Evolutionary conservation across 2,113 vertebrate species (phyloP).

Genomic region (Pollimyrus isidori): DNA sequence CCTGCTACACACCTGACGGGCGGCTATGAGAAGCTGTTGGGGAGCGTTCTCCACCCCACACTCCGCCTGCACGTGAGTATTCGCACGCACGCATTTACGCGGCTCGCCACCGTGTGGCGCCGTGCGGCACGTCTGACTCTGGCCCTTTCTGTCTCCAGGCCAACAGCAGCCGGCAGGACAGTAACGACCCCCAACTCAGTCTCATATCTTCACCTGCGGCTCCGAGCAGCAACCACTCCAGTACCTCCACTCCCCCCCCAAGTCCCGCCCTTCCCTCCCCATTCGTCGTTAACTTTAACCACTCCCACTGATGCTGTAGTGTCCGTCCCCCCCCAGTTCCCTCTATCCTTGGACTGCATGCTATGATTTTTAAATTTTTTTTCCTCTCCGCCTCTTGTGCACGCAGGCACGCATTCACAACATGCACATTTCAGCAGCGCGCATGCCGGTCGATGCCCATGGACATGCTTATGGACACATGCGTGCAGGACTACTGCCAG

Average conservation of each 20-base stretch:
- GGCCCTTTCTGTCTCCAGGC: slow-evolving; percentile 49
- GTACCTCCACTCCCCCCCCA: slow-evolving; percentile 62
- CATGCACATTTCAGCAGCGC: slow-evolving; percentile 29
- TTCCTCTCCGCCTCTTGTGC: slow-evolving; percentile 9
- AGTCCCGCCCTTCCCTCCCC: background rate
- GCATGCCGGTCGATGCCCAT: background rate
- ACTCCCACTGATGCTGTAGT: slow-evolving; percentile 10
- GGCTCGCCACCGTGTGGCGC: background rate
- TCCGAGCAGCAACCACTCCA: slow-evolving; percentile 70
- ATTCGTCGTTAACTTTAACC: slow-evolving; percentile 15
- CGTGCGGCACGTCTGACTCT: background rate
- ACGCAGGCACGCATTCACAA: slow-evolving; percentile 35
- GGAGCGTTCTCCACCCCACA: slow-evolving; percentile 61
- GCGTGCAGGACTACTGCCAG: background rate
- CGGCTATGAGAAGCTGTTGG: slow-evolving; percentile 69
- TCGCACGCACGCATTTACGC: background rate
- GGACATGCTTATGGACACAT: slow-evolving; percentile 24
- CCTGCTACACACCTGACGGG: slow-evolving; percentile 74
- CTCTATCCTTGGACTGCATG: slow-evolving; percentile 7
- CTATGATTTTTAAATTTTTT: slow-evolving; percentile 19
- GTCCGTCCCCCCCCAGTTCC: background rate
- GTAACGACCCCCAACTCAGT: slow-evolving; percentile 62
- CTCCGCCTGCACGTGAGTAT: slow-evolving; percentile 63
- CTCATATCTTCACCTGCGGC: slow-evolving; percentile 59
- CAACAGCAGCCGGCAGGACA: slow-evolving; percentile 75